Percentiles rank a stretch among this genome's conserved stretches.
These are phyloP conservation scores for Catharus minimus DNA, from an alignment of 2,113 vertebrate species.

Conservation along the genomic window DNA sequence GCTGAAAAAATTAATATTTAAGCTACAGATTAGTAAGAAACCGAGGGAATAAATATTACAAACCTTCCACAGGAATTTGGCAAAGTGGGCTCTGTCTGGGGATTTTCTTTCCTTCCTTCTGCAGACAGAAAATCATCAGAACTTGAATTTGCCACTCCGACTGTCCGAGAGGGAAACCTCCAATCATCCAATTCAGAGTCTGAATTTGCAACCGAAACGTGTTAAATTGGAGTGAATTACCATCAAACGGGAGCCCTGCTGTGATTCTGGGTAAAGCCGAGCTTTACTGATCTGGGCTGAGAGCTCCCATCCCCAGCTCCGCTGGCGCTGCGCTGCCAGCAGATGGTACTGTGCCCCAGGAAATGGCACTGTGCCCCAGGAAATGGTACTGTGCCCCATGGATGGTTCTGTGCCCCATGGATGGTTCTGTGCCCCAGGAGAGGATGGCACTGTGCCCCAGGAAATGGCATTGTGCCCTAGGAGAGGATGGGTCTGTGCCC, in stretches of 20 bases:
- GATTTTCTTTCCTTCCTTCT: not conserved
- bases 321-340: not conserved
- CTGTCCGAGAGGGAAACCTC: not conserved
- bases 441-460: too few species aligned
- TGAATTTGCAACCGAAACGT: not conserved
- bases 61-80: not conserved
- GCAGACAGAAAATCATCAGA: rapidly evolving
- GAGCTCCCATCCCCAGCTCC: not conserved
- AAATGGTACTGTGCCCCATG: too few species aligned
- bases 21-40: not conserved
- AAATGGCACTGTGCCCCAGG: too few species aligned
- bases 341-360: conserved; percentile 34
- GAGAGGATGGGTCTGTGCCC: too few species aligned
- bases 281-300: rapidly evolving
- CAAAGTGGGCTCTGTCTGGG: not conserved
- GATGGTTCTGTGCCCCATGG: too few species aligned
- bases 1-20: not conserved
- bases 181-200: not conserved
- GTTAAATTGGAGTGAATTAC: rapidly evolving
- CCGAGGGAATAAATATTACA: not conserved
- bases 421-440: too few species aligned
- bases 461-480: too few species aligned
- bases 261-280: rapidly evolving
- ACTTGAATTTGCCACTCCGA: not conserved
- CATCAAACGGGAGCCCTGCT: rapidly evolving